phyloP scores from a whole-genome alignment of 2,113 vertebrate genomes.

The Hyperopisus bebe region DNA sequence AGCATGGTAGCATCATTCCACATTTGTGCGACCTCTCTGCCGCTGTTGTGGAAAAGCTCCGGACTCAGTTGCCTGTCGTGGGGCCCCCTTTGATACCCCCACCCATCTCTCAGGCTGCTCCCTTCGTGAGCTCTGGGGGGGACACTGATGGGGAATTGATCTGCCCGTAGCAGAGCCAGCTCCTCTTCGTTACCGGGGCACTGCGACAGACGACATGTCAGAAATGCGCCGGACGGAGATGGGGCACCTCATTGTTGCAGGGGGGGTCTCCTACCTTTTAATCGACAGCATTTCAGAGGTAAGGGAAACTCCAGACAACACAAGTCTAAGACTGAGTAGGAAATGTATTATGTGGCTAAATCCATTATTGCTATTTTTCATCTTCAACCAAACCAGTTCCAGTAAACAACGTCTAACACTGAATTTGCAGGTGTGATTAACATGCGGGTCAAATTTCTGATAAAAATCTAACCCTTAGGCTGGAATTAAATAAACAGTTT shows the following conservation, averaged over 20 bases:
- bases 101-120: constrained; percentile 17
- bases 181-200: neutral
- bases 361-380: neutral
- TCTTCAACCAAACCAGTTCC: neutral
- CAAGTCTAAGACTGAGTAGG: neutral
- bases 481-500: constrained; percentile 9
- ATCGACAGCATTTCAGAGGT: neutral
- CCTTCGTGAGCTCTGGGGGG: neutral
- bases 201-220: neutral
- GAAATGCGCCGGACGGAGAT: neutral
- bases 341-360: neutral
- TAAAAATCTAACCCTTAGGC: constrained; percentile 16
- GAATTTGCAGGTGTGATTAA: neutral
- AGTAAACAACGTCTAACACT: neutral
- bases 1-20: constrained; percentile 31
- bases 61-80: constrained; percentile 6
- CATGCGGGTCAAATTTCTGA: neutral
- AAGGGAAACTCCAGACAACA: neutral
- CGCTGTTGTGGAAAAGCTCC: constrained; percentile 2
- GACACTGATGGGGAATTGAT: constrained; percentile 20
- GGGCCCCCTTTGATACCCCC: neutral
- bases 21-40: constrained; percentile 33
- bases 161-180: constrained; percentile 12
- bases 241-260: neutral
- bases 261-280: neutral